Percentiles rank a stretch among this genome's conserved stretches.
Conservation (phyloP, 2,888 invertebrate species). For the Campopleginae sp. region DNA sequence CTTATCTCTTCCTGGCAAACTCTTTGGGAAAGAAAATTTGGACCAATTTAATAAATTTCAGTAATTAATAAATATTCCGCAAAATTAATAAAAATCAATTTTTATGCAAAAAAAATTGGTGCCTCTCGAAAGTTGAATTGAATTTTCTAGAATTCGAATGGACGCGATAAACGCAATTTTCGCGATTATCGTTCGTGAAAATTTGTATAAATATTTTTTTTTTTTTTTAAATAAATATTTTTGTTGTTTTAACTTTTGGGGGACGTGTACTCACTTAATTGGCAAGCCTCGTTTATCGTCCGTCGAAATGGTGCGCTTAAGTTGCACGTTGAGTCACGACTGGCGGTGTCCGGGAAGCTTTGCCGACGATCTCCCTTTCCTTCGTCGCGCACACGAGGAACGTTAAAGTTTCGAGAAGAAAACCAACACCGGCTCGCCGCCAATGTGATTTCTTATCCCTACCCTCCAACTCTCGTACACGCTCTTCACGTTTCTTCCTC, state of each 20-base stretch:
- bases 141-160: background rate
- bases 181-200: background rate
- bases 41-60: background rate
- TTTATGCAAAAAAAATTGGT: background rate
- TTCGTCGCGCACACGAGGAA: slow-evolving; percentile 70
- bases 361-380: slow-evolving; percentile 74
- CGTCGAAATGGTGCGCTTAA: slow-evolving; percentile 77
- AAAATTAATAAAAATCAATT: background rate
- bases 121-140: background rate
- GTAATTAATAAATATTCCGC: background rate
- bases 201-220: background rate
- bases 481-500: slow-evolving; percentile 28
- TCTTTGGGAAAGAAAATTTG: background rate
- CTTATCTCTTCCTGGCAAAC: slow-evolving; percentile 27
- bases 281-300: slow-evolving; percentile 62
- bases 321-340: slow-evolving; percentile 82
- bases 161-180: background rate
- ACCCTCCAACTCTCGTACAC: slow-evolving; percentile 33
- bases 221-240: background rate
- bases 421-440: slow-evolving; percentile 71
- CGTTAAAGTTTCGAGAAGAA: slow-evolving; percentile 72
- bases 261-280: slow-evolving; percentile 66
- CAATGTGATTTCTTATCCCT: slow-evolving; percentile 70
- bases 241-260: background rate
- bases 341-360: slow-evolving; percentile 78